Conservation (phyloP, 2,113 vertebrate species). For the Hemicordylus capensis region DNA sequence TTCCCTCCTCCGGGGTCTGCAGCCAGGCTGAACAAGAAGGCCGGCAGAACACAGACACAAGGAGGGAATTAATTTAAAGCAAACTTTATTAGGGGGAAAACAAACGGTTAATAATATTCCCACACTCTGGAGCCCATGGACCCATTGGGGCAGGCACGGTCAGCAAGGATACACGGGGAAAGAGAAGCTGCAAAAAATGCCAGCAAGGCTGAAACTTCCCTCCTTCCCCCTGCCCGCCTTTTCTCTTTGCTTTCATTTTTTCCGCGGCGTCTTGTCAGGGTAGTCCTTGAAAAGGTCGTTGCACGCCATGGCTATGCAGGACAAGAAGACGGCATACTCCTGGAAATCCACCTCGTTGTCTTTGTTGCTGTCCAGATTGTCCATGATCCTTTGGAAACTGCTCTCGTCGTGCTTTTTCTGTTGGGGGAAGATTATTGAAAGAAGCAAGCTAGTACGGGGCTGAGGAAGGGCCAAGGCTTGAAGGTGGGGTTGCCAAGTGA, state of each 20-base stretch:
- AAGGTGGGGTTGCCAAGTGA: not conserved
- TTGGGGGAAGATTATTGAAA: not conserved
- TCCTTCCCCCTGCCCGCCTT: too few species aligned
- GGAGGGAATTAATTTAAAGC: not conserved
- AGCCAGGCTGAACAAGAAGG: not conserved
- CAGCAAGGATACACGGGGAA: too few species aligned
- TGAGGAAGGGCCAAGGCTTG: not conserved
- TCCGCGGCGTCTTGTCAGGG: conserved; percentile 66
- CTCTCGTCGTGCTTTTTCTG: conserved; percentile 68
- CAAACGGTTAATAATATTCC: not conserved
- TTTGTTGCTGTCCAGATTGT: conserved; percentile 70
- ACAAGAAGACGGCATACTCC: conserved; percentile 74
- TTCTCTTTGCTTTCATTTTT: conserved; percentile 52
- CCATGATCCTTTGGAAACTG: conserved; percentile 72
- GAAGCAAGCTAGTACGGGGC: accelerated
- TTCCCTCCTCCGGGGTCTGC: too few species aligned
- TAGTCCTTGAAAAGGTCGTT: conserved; percentile 74
- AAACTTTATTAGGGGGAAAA: not conserved
- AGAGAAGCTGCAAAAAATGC: not conserved
- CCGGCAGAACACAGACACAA: not conserved
- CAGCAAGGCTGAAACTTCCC: not conserved
- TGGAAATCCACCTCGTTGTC: conserved; percentile 78
- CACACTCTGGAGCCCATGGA: accelerated
- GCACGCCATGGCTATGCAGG: conserved; percentile 77
- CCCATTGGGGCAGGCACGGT: too few species aligned